phyloP scores from a whole-genome alignment of 2,113 vertebrate species.

The Paralichthys olivaceus region DNA sequence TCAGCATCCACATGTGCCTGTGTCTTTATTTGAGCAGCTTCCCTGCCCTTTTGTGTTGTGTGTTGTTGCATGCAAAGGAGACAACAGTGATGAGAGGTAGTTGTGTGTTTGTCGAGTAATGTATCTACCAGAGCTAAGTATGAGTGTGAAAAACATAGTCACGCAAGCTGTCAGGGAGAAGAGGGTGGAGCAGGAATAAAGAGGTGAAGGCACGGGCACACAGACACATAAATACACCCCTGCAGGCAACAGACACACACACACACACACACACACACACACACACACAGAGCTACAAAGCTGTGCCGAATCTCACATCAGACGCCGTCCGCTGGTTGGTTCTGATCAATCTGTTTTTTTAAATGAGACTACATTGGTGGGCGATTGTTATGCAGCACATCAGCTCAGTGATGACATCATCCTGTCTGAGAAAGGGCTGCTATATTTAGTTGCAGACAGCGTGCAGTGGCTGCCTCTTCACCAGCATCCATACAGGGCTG shows the following conservation, averaged over 20 bases:
- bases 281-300: constrained; percentile 29
- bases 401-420: constrained; percentile 75
- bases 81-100: constrained; percentile 49
- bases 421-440: constrained; percentile 69
- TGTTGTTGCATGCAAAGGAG: constrained; percentile 38
- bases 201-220: constrained; percentile 49
- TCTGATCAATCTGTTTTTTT: constrained; percentile 40
- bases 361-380: constrained; percentile 56
- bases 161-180: constrained; percentile 67
- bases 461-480: constrained; percentile 42
- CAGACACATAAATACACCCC: constrained; percentile 29
- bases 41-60: constrained; percentile 32
- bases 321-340: constrained; percentile 53
- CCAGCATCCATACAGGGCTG: constrained; percentile 46
- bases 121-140: constrained; percentile 29
- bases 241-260: constrained; percentile 21
- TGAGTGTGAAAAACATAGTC: constrained; percentile 65
- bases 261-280: constrained; percentile 19
- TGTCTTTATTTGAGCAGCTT: constrained; percentile 46
- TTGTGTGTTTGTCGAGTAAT: constrained; percentile 46
- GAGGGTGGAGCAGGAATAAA: constrained; percentile 44
- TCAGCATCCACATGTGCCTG: constrained; percentile 10
- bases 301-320: constrained; percentile 28
- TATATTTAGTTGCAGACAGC: constrained; percentile 76
- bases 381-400: constrained; percentile 63